These are phyloP conservation scores for Glyphotaelius pellucidus DNA, from an alignment of 2,888 invertebrate species.

Conservation along the genomic window DNA sequence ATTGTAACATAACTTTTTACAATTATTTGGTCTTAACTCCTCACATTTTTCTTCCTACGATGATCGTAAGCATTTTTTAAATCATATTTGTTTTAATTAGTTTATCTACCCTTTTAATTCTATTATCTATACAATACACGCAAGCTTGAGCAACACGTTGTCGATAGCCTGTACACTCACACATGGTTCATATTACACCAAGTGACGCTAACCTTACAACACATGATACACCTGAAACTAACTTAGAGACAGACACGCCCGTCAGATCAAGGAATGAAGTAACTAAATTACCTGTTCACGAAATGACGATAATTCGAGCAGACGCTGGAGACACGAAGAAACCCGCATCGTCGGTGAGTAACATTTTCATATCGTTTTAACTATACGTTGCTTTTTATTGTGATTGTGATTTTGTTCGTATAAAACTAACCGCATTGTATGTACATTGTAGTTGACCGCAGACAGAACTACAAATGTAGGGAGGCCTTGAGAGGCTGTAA, in stretches of 20 bases:
- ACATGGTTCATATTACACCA: slow-evolving; percentile 4
- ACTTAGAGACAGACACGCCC: slow-evolving; percentile 10
- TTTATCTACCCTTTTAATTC: background rate
- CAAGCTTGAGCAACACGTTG: background rate
- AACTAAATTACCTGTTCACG: background rate
- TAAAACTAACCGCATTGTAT: background rate
- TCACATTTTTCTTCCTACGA: background rate
- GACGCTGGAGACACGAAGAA: background rate
- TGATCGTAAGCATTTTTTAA: background rate
- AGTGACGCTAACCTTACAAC: background rate
- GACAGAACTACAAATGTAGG: slow-evolving; percentile 20
- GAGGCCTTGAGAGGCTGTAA: slow-evolving; percentile 1
- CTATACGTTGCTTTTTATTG: background rate
- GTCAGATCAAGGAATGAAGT: background rate
- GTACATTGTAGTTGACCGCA: background rate
- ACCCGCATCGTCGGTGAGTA: background rate
- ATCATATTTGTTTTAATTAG: background rate
- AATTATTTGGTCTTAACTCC: background rate
- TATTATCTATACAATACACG: background rate
- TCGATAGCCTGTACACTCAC: background rate
- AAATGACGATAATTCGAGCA: background rate
- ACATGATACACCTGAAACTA: background rate
- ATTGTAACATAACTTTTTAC: background rate
- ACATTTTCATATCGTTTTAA: background rate
- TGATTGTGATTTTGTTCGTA: background rate